Evolutionary conservation across 1,140 invertebrate genomes (phyloP).

Genomic region (Cyclargus thomasi): DNA sequence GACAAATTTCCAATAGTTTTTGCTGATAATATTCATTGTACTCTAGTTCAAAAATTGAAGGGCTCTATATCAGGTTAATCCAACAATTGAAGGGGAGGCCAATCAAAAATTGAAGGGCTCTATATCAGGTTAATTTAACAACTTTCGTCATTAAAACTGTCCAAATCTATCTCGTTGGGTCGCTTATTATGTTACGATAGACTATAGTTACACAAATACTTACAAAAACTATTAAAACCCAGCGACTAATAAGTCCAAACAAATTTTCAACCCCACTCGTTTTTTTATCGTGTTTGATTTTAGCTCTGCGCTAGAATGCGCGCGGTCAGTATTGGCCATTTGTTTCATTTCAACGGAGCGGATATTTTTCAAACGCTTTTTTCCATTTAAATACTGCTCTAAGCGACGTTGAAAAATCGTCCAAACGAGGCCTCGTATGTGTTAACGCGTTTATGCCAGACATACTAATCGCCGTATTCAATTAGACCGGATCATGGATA

Average conservation of each 20-base stretch:
- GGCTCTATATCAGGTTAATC: no score
- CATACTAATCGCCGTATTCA: constrained; percentile 18
- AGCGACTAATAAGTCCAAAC: background rate
- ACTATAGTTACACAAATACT: no score
- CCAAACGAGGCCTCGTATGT: background rate
- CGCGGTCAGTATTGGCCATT: constrained; percentile 3
- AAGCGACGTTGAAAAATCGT: constrained; percentile 10
- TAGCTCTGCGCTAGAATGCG: background rate
- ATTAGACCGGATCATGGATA: constrained; percentile 14
- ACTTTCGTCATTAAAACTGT: no score
- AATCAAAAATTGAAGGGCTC: no score
- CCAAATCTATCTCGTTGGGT: no score
- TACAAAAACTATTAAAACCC: background rate
- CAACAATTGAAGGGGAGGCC: no score
- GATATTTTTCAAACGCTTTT: constrained; percentile 6
- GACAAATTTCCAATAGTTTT: no score
- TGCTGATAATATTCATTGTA: no score
- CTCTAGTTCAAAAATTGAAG: no score
- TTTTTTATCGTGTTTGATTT: constrained; percentile 2
- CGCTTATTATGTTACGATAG: no score
- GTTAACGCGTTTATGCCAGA: background rate
- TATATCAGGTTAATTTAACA: no score
- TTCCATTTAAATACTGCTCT: background rate
- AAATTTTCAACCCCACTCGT: background rate
- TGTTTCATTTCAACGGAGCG: constrained; percentile 9